These are phyloP conservation scores for Microtus pennsylvanicus DNA, from an alignment of 2,113 vertebrate species.

Conservation along the genomic window DNA sequence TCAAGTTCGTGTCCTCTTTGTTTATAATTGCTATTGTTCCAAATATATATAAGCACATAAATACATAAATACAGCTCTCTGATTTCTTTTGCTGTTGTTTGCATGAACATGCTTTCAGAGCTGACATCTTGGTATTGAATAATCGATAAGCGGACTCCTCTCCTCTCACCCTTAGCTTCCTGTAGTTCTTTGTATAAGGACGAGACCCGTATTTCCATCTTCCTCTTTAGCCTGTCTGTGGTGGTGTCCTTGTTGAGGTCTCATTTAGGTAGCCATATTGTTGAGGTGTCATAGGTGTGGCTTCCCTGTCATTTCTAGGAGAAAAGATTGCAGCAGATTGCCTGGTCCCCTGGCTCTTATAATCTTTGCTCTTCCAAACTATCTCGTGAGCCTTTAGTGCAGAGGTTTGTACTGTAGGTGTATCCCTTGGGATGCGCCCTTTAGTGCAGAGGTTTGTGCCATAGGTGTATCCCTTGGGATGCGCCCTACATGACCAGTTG, in stretches of 20 bases:
- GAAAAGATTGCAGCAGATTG: background rate
- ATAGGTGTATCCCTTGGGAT: no score
- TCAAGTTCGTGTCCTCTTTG: background rate
- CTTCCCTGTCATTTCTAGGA: background rate
- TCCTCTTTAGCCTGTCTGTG: background rate
- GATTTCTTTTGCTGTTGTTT: background rate
- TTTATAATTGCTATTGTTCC: background rate
- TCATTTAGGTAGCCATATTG: background rate
- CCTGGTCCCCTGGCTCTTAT: background rate
- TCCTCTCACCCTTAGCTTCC: background rate
- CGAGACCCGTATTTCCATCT: rapidly evolving
- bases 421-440: no score
- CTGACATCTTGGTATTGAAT: background rate
- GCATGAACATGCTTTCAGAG: background rate
- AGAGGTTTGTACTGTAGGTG: background rate
- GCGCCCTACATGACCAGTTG: background rate
- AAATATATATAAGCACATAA: background rate
- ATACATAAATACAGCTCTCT: background rate
- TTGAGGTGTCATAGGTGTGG: background rate
- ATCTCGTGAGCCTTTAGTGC: background rate
- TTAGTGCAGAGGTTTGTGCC: background rate
- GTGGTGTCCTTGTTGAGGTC: background rate
- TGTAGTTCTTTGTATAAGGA: background rate
- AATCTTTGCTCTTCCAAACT: background rate
- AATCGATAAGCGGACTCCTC: background rate